Base-by-base conservation (phyloP, 1,140 invertebrate species). In the Tribolium castaneum region DNA sequence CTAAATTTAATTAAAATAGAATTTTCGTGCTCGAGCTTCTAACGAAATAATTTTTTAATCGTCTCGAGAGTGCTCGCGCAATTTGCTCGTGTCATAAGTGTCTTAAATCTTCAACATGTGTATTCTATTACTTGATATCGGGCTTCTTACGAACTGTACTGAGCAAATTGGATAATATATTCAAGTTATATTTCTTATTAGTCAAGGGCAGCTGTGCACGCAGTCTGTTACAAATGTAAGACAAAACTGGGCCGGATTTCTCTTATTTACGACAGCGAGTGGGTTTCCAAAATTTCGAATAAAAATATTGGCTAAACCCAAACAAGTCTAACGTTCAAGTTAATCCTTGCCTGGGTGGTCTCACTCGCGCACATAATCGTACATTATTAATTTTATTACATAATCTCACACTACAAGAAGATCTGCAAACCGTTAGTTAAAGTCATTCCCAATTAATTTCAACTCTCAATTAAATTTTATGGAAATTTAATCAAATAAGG, bases 171-270 rank as follows among this genome's bases (percentile, higher is more conserved):
- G 78, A 82, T 85, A 84, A 85, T 85, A 84, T 84, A 84, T 82
- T 84, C 82, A 83, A 82, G 83, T 82, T 82, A 85, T 85, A 85
- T 84, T 85, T 85, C 84, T 84, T 85, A 85, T 85, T 85, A 84
- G 84, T 85, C 84, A 85, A 84, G 82, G 83, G 80, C 84, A 85
- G 84, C 83, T 85, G 84, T 82, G 78, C 80, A 70, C 79, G 78
- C 80, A 83, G 75, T 77, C 72, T 76, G 79, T 74, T 81, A 79
- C 77, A 78, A 54, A 45, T 75, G 50, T 72, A 72, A 72, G 70
- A 72, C 59, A 66, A 66, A 66, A 35, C 59, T 35, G 19, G 34
- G 30, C 59, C 13, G 19, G 25, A 66, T 35, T 22, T 66, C 30
- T 66, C 59, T 66, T 34, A 66, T 66, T 66, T 66, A 66, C 13